phyloP scores from a whole-genome alignment of 2,113 vertebrate genomes.

The Galbula dea region DNA sequence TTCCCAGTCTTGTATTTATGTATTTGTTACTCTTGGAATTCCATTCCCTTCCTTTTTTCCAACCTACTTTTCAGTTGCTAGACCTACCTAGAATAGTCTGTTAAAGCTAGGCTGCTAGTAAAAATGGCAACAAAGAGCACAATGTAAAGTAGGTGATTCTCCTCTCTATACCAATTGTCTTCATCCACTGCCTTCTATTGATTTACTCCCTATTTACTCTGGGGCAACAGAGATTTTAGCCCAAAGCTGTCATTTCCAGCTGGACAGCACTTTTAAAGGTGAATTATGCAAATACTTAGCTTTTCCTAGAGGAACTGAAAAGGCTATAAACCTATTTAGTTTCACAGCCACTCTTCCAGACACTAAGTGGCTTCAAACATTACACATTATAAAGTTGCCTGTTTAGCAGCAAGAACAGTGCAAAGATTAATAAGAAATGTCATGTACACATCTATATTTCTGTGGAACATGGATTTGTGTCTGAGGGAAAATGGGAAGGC shows the following conservation, averaged over 20 bases:
- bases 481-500: not conserved
- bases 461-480: not conserved
- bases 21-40: conserved; percentile 35
- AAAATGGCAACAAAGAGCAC: not conserved
- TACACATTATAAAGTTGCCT: not conserved
- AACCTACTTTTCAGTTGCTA: conserved; percentile 9
- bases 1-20: not conserved
- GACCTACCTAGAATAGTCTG: not conserved
- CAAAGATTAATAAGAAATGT: not conserved
- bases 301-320: conserved; percentile 7
- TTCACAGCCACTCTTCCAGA: conserved; percentile 30
- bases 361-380: conserved; percentile 17
- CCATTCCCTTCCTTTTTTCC: conserved; percentile 13
- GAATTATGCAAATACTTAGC: not conserved
- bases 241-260: conserved; percentile 19
- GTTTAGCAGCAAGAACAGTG: not conserved
- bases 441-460: not conserved
- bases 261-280: conserved; percentile 31
- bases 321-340: conserved; percentile 20
- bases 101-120: not conserved
- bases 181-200: not conserved
- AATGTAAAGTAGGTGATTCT: not conserved
- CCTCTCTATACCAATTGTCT: not conserved
- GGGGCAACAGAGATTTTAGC: not conserved
- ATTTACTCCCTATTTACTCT: not conserved